phyloP scores from a whole-genome alignment of 1,140 invertebrate species.

The Planococcus citri region DNA sequence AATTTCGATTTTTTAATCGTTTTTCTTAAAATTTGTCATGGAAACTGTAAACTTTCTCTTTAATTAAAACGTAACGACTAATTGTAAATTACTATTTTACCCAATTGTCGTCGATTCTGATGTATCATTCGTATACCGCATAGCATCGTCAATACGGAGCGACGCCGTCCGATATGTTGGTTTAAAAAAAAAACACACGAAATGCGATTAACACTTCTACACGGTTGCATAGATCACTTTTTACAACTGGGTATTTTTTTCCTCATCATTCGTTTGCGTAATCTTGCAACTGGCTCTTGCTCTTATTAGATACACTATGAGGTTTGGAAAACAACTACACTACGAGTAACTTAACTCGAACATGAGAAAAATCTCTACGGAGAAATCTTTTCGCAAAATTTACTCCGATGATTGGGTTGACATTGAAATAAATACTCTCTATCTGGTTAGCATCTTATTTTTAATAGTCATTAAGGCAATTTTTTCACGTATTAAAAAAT shows the following conservation, averaged over 20 bases:
- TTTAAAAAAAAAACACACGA: not conserved
- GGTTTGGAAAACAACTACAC: too few species aligned
- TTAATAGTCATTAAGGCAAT: too few species aligned
- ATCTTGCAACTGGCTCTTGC: not conserved
- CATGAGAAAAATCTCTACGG: not conserved
- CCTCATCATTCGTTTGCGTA: not conserved
- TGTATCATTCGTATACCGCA: too few species aligned
- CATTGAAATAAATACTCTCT: not conserved
- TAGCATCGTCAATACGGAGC: too few species aligned
- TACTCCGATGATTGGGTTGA: not conserved
- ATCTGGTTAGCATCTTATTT: too few species aligned
- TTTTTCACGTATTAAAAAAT: too few species aligned
- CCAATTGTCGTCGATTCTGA: not conserved
- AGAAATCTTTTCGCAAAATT: conserved; percentile 1
- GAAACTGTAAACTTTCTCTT: not conserved
- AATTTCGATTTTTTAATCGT: conserved; percentile 8
- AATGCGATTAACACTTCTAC: not conserved
- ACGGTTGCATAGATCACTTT: not conserved
- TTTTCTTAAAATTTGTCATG: not conserved
- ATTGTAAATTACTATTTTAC: not conserved
- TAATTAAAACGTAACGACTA: not conserved
- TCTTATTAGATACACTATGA: not conserved
- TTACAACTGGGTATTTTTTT: too few species aligned
- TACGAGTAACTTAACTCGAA: too few species aligned
- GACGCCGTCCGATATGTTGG: not conserved